Conservation (phyloP, 1,140 invertebrate genomes). For the Diuraphis noxia region DNA sequence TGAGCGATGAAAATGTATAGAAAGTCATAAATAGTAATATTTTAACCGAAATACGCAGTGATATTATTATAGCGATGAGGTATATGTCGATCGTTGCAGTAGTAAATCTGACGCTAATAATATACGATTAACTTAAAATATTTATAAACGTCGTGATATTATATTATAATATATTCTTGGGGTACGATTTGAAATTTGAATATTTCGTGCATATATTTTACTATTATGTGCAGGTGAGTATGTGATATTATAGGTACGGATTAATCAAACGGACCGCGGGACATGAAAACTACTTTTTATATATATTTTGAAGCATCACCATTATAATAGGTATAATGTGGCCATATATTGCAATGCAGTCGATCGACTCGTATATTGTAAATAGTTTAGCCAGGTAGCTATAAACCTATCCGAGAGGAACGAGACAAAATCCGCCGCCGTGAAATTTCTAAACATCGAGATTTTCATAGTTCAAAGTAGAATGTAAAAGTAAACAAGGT, state of each 20-base stretch:
- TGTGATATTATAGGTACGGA: neutral
- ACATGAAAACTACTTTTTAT: conserved; percentile 2
- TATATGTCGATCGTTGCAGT: neutral
- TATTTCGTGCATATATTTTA: neutral
- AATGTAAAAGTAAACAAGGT: neutral
- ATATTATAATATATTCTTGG: neutral
- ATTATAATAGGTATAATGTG: neutral
- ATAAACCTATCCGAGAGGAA: neutral
- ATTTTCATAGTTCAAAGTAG: neutral
- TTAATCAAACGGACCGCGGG: neutral
- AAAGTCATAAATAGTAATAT: too few relatives aligned
- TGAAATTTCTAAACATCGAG: neutral
- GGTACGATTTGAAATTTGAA: neutral
- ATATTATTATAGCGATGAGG: too few relatives aligned
- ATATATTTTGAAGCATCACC: neutral
- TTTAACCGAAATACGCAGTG: too few relatives aligned
- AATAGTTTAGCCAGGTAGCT: neutral
- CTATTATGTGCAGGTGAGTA: neutral
- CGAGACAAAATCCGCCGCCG: neutral
- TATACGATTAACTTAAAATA: neutral
- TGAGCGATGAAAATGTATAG: too few relatives aligned
- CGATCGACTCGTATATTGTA: neutral
- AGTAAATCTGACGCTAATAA: neutral
- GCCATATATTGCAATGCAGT: neutral
- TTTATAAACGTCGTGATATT: neutral